Base-by-base conservation (phyloP, 1,140 invertebrate genomes). In the Procambarus virginalis region DNA sequence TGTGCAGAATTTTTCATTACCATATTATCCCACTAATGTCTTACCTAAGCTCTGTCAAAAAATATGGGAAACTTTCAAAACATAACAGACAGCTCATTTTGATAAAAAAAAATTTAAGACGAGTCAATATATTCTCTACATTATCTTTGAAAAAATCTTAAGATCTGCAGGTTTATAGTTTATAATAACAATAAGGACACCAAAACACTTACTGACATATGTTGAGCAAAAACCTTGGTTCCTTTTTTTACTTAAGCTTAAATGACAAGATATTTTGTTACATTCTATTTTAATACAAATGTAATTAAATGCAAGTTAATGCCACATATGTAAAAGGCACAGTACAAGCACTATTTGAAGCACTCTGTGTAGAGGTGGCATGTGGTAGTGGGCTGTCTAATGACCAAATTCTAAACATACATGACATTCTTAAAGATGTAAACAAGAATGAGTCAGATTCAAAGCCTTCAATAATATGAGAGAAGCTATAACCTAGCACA, bases 281-380 rank as follows among this genome's bases (percentile, higher is more conserved):
- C 34, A 78, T 49, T 51, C 46, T 68, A 83, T 60, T 45, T 83
- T 60, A 64, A 83, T 64, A 64, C 55, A 83, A 83, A 83, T 46
- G 81, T 83, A 48, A 78, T 78, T 78, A 83, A 83, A 83, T 83
- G 60, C 81, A 83, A 83, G 55, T 83, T 58, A 83, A 83, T 83
- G 81, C 81, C 60, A 83, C 58, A 48, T 83, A 60, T 83, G 81
- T 83, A 83, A 83, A 83, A 83, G 81, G 81, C 81, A 83, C 81
- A 83, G 60, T 83, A 68, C 60, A 83, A 83, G 81, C 81, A 83
- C 81, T 83, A 83, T 83, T 60, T 83, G 58, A 83, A 83, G 81
- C 81, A 83, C 60, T 83, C 81, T 60, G 46, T 68, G 60, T 83
- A 83, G 46, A 78, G 17, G 77, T 78, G 77, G 77, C 77, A 10